Base-by-base conservation (phyloP, 2,797 vertebrate species). In the Pelochelys cantorii region DNA sequence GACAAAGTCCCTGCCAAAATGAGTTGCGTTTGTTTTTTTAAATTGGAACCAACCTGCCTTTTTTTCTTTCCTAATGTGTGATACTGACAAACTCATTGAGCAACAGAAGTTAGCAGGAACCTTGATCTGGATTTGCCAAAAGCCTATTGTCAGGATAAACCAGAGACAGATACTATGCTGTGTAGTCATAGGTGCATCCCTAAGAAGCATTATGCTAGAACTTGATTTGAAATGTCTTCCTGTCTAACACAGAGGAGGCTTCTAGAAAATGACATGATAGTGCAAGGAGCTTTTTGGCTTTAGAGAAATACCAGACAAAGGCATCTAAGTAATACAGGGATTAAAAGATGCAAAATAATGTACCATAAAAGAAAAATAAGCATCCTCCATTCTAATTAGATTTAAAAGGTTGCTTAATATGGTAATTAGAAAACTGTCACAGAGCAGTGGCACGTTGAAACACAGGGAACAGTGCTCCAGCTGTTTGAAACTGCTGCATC, bases 81-180 rank as follows among this genome's bases (percentile, higher is more conserved):
- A 1, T 75, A 84, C 81, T 92, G 94, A 96, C 88, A 75, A 90
- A 93, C 78, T 85, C 90, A 27, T 6, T 52, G 8, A 91, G 92
- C 0, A 1, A 88, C 90, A 94, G 87, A 85, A 92, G 54, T 92
- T 95, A 96, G 95, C 94, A 95, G 90, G 88, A 96, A 91, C 89
- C 94, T 91, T 86, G 60, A 59, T 92, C 94, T 91, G 92, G 93
- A 94, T 96, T 96, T 96, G 92, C 90, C 94, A 85, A 93, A 54
- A 96, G 93, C 74, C 29, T 77, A 65, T 80, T 74, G 94, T 86
- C 34, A 23, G 90, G 93, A 96, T 96, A 96, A 96, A 57, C 93
- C 85, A 81, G 34, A 82, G 89, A 37, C 83, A 81, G 85, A 94
- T 92, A 95, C 94, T 90, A 91, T 77, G 79, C 86, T 52, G 18